Evolutionary conservation across 2,113 vertebrate genomes (phyloP).

Genomic region (Notothenia rossii): DNA sequence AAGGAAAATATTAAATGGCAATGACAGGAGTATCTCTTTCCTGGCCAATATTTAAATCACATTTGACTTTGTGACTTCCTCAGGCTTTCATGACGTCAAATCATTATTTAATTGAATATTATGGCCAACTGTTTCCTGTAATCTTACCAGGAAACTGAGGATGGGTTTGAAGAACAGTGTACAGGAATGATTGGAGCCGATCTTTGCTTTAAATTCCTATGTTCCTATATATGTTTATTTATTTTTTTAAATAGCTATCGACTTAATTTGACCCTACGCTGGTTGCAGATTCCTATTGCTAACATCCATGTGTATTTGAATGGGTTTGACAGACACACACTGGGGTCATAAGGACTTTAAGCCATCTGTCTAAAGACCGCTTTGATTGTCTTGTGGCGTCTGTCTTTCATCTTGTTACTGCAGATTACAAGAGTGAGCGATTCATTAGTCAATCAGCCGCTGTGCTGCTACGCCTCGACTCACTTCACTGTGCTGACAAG

Average conservation of each 20-base stretch:
- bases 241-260: too few relatives aligned
- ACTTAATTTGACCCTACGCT: background rate
- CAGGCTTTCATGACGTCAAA: background rate
- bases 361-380: conserved; percentile 27
- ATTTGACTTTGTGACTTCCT: background rate
- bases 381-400: background rate
- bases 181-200: background rate
- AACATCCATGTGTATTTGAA: background rate
- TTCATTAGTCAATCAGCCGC: conserved; percentile 26
- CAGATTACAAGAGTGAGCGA: conserved; percentile 2
- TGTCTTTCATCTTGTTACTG: conserved; percentile 26
- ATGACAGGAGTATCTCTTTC: background rate
- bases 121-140: background rate
- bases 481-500: background rate
- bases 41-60: background rate
- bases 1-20: conserved; percentile 15
- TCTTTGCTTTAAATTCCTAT: background rate
- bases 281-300: background rate
- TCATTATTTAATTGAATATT: background rate
- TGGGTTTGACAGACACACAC: background rate
- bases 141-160: background rate
- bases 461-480: background rate
- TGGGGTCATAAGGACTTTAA: conserved; percentile 12
- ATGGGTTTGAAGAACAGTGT: background rate
- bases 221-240: too few relatives aligned